Evolutionary conservation across 2,888 invertebrate genomes (phyloP).

Genomic region (Sipunculus nudus): DNA sequence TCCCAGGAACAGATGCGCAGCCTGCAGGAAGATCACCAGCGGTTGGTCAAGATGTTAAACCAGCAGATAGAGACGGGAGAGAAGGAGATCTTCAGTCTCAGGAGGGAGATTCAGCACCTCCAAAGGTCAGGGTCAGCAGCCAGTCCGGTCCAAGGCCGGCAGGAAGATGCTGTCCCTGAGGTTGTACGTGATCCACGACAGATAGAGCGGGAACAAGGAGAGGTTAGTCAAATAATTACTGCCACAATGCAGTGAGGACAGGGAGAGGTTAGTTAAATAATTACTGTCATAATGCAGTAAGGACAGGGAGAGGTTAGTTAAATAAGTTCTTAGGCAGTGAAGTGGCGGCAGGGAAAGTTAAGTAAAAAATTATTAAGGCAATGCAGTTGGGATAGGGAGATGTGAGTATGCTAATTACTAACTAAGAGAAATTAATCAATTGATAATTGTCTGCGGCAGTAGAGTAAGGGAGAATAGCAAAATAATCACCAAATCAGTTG

Average conservation of each 20-base stretch:
- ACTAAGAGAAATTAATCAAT: too few relatives aligned
- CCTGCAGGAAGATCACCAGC: constrained; percentile 65
- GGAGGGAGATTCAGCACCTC: constrained; percentile 52
- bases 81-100: constrained; percentile 57
- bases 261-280: constrained; percentile 34
- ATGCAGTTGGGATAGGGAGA: too few relatives aligned
- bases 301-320: constrained; percentile 24
- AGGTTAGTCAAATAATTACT: constrained; percentile 37
- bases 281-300: constrained; percentile 8
- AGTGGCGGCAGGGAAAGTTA: constrained; percentile 12
- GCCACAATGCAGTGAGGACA: neutral
- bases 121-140: constrained; percentile 21
- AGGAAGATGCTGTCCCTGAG: constrained; percentile 23
- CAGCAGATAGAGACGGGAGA: constrained; percentile 66
- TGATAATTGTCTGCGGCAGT: too few relatives aligned
- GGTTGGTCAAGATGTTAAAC: constrained; percentile 63
- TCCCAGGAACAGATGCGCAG: constrained; percentile 67
- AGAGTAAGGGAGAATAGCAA: too few relatives aligned
- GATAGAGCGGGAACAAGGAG: constrained; percentile 53
- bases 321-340: constrained; percentile 25
- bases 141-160: neutral
- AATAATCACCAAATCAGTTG: too few relatives aligned
- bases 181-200: constrained; percentile 8
- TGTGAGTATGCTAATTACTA: too few relatives aligned
- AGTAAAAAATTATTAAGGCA: too few relatives aligned